Evolutionary conservation across 2,797 vertebrate species (phyloP).

Genomic region (Anguilla pacifica): DNA sequence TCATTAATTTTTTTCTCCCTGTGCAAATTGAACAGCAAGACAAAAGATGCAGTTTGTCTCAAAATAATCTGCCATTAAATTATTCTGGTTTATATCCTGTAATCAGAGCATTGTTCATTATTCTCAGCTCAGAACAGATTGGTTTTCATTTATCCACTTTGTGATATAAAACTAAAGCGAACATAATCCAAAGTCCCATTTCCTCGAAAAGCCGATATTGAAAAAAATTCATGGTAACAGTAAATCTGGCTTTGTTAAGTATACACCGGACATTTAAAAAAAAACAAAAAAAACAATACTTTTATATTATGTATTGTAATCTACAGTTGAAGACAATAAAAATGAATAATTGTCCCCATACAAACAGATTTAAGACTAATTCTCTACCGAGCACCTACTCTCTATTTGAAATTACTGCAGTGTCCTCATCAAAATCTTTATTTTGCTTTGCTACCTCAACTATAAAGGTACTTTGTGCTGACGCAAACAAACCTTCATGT

Average conservation of each 20-base stretch:
- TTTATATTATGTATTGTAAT: neutral
- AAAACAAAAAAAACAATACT: neutral
- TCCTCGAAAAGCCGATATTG: neutral
- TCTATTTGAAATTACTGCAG: neutral
- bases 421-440: neutral
- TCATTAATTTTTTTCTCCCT: neutral
- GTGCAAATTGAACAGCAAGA: conserved; percentile 11
- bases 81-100: neutral
- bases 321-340: neutral
- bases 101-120: neutral
- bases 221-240: neutral
- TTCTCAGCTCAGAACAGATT: neutral
- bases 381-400: neutral
- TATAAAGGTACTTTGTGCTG: neutral
- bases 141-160: conserved; percentile 20
- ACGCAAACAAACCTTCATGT: neutral
- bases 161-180: neutral
- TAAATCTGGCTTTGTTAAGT: neutral
- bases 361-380: neutral
- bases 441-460: neutral
- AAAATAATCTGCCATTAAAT: neutral
- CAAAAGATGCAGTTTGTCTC: neutral
- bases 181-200: neutral
- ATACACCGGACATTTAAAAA: neutral
- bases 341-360: neutral